Percentiles rank a stretch among this genome's conserved stretches.
These are phyloP conservation scores for Borostomias antarcticus DNA, from an alignment of 2,797 vertebrate genomes.

Conservation along the genomic window DNA sequence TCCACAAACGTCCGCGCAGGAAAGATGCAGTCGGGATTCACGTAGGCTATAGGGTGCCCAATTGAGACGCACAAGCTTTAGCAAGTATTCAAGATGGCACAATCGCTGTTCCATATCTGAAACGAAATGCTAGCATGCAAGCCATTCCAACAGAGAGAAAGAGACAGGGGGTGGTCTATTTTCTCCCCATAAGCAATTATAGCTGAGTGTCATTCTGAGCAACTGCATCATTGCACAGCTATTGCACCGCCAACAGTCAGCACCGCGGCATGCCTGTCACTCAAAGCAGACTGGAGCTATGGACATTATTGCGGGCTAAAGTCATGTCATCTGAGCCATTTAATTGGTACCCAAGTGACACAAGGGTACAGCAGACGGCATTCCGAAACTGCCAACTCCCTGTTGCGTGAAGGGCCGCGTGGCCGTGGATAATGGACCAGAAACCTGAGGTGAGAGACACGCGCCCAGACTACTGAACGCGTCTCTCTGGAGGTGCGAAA, in stretches of 20 bases:
- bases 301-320: constrained; percentile 92
- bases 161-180: constrained; percentile 28
- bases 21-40: background rate
- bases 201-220: constrained; percentile 64
- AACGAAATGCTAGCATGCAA: background rate
- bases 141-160: background rate
- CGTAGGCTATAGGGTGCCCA: background rate
- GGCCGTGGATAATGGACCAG: constrained; percentile 46
- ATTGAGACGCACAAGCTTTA: background rate
- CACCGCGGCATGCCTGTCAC: constrained; percentile 78
- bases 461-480: background rate
- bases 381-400: constrained; percentile 84
- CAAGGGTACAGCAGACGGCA: constrained; percentile 84
- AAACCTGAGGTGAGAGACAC: constrained; percentile 25
- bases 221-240: constrained; percentile 76
- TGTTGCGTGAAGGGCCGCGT: constrained; percentile 67
- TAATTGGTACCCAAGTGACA: constrained; percentile 87
- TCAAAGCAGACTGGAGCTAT: constrained; percentile 75
- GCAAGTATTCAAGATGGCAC: background rate
- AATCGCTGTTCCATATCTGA: background rate
- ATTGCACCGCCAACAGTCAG: constrained; percentile 66
- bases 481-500: too few relatives aligned
- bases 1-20: background rate
- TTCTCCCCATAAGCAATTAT: constrained; percentile 41
- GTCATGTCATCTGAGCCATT: constrained; percentile 95